Evolutionary conservation across 2,113 vertebrate species (phyloP), one percentile per base, ranked within the genome.

Genomic region (Myotis yumanensis): DNA sequence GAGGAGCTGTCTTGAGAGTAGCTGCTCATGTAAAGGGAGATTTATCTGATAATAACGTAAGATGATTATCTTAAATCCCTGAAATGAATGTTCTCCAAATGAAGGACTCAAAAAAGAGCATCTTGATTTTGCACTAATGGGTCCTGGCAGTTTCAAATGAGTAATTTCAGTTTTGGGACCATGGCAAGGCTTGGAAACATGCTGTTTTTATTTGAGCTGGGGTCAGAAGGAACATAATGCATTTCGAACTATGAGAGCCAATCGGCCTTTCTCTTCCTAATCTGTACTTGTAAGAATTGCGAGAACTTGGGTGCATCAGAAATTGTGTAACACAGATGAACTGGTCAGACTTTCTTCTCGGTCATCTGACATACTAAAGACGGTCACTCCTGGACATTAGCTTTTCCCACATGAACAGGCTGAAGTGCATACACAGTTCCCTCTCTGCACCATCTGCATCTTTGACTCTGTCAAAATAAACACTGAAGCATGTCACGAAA

Each of bases 131-230:
- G 66, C 54, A 46, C 46, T 89, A 86, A 96, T 93, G 23, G 22
- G 37, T 89, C 72, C 59, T 94, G 96, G 90, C 91, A 95, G 90
- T 81, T 95, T 95, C 64, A 90, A 95, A 96, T 92, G 91, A 96
- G 86, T 86, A 75, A 94, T 96, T 96, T 95, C 73, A 90, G 0
- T 62, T 79, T 96, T 23, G 2, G 83, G 91, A 59, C 66, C 64
- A 1, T 85, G 86, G 90, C 69, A 52, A 66, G 89, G 69, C 59
- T 90, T 62, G 90, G 80, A 71, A 90, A 30, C 17, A 77, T 37
- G 40, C 68, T 88, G 40, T 96, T 94, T 95, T 76, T 57, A 72
- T 90, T 82, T 93, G 72, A 95, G 43, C 92, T 68, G 3, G 52
- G 86, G 92, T 97, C 92, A 97, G 82, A 96, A 94, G 73, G 90